phyloP scores from a whole-genome alignment of 2,113 vertebrate species.

The Entelurus aequoreus region DNA sequence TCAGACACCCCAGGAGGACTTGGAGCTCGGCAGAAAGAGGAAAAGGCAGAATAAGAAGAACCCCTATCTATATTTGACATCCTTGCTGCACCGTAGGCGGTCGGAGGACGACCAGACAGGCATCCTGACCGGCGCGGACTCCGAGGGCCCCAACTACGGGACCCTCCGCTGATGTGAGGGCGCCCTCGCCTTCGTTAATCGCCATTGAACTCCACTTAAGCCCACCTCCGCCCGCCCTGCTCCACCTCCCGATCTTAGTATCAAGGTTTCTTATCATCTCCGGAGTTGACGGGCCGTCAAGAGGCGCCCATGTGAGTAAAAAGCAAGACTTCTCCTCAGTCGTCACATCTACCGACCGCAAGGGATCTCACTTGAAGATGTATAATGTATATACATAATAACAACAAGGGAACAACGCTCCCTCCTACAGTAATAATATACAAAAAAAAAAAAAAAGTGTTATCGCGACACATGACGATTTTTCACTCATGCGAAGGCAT shows the following conservation, averaged over 20 bases:
- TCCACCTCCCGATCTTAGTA: constrained; percentile 22
- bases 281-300: constrained; percentile 28
- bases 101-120: constrained; percentile 88
- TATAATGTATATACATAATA: constrained; percentile 69
- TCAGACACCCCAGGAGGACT: constrained; percentile 85
- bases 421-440: constrained; percentile 59
- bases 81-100: constrained; percentile 82
- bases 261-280: constrained; percentile 52
- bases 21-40: constrained; percentile 88
- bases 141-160: constrained; percentile 83
- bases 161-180: constrained; percentile 78
- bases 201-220: constrained; percentile 54
- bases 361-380: constrained; percentile 62
- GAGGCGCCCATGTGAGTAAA: constrained; percentile 45
- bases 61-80: constrained; percentile 86
- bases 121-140: constrained; percentile 89
- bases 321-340: constrained; percentile 52
- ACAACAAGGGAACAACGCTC: constrained; percentile 64
- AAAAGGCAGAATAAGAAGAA: constrained; percentile 83
- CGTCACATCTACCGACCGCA: constrained; percentile 37
- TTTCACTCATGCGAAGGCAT: constrained; percentile 59
- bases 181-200: constrained; percentile 32
- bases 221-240: constrained; percentile 30
- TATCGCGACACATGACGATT: constrained; percentile 58
- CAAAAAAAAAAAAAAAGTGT: constrained; percentile 32